A percentile compares a stretch with the other conserved stretches of the same genome.
Evolutionary conservation across 2,113 vertebrate genomes (phyloP).

Genomic region (Antennarius striatus): DNA sequence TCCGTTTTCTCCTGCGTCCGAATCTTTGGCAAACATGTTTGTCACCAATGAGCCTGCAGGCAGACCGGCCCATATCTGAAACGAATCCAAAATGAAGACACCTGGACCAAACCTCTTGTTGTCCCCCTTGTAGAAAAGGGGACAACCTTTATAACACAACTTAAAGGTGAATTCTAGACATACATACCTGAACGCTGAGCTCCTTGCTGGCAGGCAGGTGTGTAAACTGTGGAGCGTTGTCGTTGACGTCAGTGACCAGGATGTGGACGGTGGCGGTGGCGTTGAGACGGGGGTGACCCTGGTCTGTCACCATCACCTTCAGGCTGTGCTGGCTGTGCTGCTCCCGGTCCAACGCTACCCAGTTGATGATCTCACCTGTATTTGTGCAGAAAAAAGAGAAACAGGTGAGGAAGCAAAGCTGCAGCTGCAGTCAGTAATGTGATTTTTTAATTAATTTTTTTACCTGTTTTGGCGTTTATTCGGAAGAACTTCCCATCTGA

Average conservation of each 20-base stretch:
- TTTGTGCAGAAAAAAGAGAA: neutral
- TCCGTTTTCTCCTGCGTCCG: conserved; percentile 87
- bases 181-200: conserved; percentile 80
- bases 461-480: conserved; percentile 93
- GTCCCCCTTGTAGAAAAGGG: too few species aligned
- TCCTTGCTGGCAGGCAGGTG: conserved; percentile 75
- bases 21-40: conserved; percentile 89
- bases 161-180: neutral
- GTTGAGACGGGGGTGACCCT: conserved; percentile 83
- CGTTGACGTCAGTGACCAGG: conserved; percentile 85
- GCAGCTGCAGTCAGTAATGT: neutral
- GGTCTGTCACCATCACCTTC: conserved; percentile 85
- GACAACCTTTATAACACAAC: too few species aligned
- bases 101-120: too few species aligned
- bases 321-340: conserved; percentile 81
- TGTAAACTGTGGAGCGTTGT: conserved; percentile 85
- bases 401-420: neutral
- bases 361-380: conserved; percentile 89
- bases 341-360: conserved; percentile 87
- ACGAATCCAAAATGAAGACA: conserved; percentile 4
- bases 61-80: conserved; percentile 86
- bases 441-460: neutral
- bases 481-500: conserved; percentile 91
- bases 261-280: conserved; percentile 80
- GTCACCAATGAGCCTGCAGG: conserved; percentile 82